Evolutionary conservation across 2,888 invertebrate genomes (phyloP), one percentile per base, ranked within the genome.

Genomic region (Muschampia plurimacula): DNA sequence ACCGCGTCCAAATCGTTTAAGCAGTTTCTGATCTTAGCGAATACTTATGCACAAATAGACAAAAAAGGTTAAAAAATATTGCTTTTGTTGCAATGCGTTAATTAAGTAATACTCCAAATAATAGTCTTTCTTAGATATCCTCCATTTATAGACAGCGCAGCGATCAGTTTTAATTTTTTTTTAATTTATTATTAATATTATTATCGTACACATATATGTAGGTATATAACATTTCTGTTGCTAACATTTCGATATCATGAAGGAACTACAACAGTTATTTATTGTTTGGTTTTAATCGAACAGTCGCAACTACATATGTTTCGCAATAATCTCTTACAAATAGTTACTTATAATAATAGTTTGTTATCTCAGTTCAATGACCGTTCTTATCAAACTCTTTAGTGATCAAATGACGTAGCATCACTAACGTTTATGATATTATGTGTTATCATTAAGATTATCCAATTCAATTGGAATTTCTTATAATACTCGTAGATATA

Each of bases 381-480:
- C 89, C 91, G 84, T 10, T 52, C 74, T 76, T 91, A 91, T 90
- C 91, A 75, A 81, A 82, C 82, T 84, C 86, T 89, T 88, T 85
- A 88, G 85, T 87, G 84, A 89, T 84, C 84, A 67, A 72, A 55
- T 62, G 67, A 72, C 72, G 72, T 71, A 70, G 63, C 52, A 36
- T 65, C 9, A 63, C 49, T 74, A 71, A 74, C 77, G 69, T 74
- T 77, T 77, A 74, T 75, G 73, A 75, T 79, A 74, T 62, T 57
- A 71, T 73, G 52, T 74, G 69, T 76, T 76, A 76, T 78, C 78
- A 75, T 72, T 74, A 72, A n/a, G 44, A 44, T 67, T 67, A 72
- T 75, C 70, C 62, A 63, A 67, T 67, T 67, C 55, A 44, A 67
- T 62, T 41, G 52, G 72, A 62, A 59, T 66, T 60, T 65, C 46